Evolutionary conservation across 2,888 invertebrate species (phyloP), one percentile per base, ranked within the genome.

Genomic region (Sinodicranocentrus sp.): DNA sequence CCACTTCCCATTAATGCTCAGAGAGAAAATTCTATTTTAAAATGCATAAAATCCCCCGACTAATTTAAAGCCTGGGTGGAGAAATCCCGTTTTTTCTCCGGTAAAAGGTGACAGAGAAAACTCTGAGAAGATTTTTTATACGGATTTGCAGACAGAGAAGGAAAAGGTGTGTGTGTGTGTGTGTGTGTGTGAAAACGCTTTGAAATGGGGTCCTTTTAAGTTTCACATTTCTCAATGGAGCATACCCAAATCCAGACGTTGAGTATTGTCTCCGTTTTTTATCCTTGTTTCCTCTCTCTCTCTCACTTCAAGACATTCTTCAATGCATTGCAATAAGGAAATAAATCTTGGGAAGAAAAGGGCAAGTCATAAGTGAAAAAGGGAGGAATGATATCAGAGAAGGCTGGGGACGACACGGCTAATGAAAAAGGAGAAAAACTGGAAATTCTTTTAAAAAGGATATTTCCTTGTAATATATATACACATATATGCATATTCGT

Each of bases 281-380:
- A 15, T 52, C n/a, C 8, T 17, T 15, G 52, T 15, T 5, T 17
- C 19, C 3, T 52, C 2, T 52, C 15, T 3, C 6, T 10, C 19
- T 15, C 52, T 3, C 52, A n/a, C 52, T 52, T 10, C 33, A 33
- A 54, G 54, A 68, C 57, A 68, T 77, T 57, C 25, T 65, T 39
- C 68, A 70, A 77, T 61, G 68, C 68, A 68, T 77, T 68, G 77
- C 77, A 77, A 77, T 68, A 59, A 68, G 77, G 77, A 77, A 59
- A 77, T 77, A 77, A 77, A 77, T 77, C 77, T 77, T 77, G 33
- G 25, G 63, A 63, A 63, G 71, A 71, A 79, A 79, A 79, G 78
- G 78, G 78, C 78, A 79, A 79, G 39, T 78, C 70, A 70, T 70
- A 68, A 70, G 59, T 67, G 67, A 78, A 78, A 77, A 43, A 59